Conservation (phyloP, 2,797 vertebrate species). For the Gymnocypris eckloni region DNA sequence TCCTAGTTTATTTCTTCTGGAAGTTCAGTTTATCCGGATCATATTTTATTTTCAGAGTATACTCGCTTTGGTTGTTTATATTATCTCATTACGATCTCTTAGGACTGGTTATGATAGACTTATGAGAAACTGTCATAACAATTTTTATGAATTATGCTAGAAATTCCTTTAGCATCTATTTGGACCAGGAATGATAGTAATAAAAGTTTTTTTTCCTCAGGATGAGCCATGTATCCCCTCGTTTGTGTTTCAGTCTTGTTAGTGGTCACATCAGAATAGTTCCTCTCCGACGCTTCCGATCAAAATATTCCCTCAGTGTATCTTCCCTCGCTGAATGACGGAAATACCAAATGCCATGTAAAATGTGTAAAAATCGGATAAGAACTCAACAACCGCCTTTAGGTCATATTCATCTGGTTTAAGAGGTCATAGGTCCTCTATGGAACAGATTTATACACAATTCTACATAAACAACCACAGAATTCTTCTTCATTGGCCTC, state of each 20-base stretch:
- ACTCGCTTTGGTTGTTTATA: background rate
- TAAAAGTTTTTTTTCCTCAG: slow-evolving; percentile 27
- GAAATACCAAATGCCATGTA: slow-evolving; percentile 45
- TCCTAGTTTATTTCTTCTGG: background rate
- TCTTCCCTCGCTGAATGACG: slow-evolving; percentile 18
- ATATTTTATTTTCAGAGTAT: background rate
- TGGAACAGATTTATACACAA: background rate
- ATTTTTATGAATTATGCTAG: background rate
- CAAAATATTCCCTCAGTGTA: slow-evolving; percentile 61
- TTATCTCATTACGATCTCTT: background rate
- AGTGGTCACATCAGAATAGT: slow-evolving; percentile 7
- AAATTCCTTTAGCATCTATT: background rate
- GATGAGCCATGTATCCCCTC: slow-evolving; percentile 29
- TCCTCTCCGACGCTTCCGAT: slow-evolving; percentile 46
- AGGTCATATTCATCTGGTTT: background rate
- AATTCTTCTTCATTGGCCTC: background rate
- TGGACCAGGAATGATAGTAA: background rate
- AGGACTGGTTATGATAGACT: background rate
- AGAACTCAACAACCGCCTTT: slow-evolving; percentile 11
- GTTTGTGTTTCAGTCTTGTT: slow-evolving; percentile 44
- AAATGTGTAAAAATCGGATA: slow-evolving; percentile 21
- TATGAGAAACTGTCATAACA: background rate
- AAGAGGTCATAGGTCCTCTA: background rate
- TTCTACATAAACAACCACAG: background rate
- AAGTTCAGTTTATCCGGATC: slow-evolving; percentile 13